Percentiles rank a stretch among this genome's conserved stretches.
phyloP scores from a whole-genome alignment of 2,797 vertebrate species.

The Pygocentrus nattereri region DNA sequence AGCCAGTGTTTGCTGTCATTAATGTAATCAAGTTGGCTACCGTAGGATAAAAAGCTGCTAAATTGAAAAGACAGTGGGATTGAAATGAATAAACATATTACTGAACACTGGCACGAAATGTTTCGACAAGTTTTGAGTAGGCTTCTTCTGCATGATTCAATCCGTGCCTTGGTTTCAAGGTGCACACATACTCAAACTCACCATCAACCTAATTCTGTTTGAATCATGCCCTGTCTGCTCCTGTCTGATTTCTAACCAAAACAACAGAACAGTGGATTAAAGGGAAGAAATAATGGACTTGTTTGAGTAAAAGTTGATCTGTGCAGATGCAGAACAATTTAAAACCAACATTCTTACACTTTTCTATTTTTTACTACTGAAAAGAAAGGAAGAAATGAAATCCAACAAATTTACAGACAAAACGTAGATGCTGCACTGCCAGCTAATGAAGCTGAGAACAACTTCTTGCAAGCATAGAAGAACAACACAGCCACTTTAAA shows the following conservation, averaged over 20 bases:
- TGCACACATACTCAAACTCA: background rate
- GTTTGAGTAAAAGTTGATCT: background rate
- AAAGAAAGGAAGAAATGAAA: background rate
- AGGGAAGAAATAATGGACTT: background rate
- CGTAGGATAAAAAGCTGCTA: background rate
- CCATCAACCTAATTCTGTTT: background rate
- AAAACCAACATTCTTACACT: background rate
- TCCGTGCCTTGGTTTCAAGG: background rate
- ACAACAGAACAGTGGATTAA: background rate
- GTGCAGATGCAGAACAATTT: background rate
- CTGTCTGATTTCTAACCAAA: background rate
- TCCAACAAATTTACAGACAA: background rate
- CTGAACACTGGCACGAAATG: background rate
- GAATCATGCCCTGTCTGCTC: background rate
- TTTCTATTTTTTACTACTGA: background rate
- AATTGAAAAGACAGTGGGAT: background rate
- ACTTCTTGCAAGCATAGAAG: too few relatives aligned
- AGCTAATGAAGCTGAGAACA: background rate
- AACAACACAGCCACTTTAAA: too few relatives aligned
- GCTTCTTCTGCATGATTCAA: background rate
- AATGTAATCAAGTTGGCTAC: constrained; percentile 8
- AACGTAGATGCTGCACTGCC: background rate
- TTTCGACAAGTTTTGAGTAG: background rate
- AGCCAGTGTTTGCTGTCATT: background rate
- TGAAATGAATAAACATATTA: background rate